These are phyloP conservation scores for Bombyx huttoni DNA, from an alignment of 2,888 invertebrate genomes.

Conservation along the genomic window DNA sequence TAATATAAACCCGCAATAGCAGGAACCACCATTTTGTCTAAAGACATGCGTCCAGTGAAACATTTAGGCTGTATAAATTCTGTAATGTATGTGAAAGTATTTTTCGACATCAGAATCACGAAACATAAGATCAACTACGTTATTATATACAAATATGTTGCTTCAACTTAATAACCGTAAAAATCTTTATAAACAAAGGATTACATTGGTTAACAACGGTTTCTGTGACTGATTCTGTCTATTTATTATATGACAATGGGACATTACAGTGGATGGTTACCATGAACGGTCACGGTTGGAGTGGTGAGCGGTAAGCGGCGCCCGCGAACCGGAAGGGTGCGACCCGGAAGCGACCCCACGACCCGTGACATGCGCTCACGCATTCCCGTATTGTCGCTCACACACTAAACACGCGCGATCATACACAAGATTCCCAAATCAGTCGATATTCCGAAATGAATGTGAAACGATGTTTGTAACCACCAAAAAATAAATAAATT, in stretches of 20 bases:
- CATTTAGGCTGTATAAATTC: too few relatives aligned
- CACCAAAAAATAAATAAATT: too few relatives aligned
- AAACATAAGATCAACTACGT: not conserved
- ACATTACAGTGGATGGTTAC: slow-evolving; percentile 28
- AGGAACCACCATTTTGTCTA: too few relatives aligned
- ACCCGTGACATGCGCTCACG: slow-evolving; percentile 47
- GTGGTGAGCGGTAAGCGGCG: slow-evolving; percentile 23
- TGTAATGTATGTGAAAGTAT: too few relatives aligned
- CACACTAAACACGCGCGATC: slow-evolving; percentile 40
- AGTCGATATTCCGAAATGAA: slow-evolving; percentile 1
- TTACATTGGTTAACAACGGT: not conserved
- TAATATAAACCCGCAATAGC: too few relatives aligned
- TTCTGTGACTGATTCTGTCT: not conserved
- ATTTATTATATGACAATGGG: slow-evolving; percentile 48
- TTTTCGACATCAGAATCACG: too few relatives aligned
- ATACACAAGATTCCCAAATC: slow-evolving; percentile 1
- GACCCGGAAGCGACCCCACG: slow-evolving; percentile 57
- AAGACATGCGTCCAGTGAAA: too few relatives aligned
- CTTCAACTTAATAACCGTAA: not conserved
- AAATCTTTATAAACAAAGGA: not conserved
- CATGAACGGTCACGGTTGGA: slow-evolving; percentile 48
- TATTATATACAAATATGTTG: not conserved
- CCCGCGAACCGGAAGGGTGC: slow-evolving; percentile 64
- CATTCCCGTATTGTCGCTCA: slow-evolving; percentile 46
- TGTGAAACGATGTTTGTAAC: not conserved